Percentiles rank a stretch among this genome's conserved stretches.
phyloP scores from a whole-genome alignment of 2,888 invertebrate genomes.

The Campaea margaritaria region DNA sequence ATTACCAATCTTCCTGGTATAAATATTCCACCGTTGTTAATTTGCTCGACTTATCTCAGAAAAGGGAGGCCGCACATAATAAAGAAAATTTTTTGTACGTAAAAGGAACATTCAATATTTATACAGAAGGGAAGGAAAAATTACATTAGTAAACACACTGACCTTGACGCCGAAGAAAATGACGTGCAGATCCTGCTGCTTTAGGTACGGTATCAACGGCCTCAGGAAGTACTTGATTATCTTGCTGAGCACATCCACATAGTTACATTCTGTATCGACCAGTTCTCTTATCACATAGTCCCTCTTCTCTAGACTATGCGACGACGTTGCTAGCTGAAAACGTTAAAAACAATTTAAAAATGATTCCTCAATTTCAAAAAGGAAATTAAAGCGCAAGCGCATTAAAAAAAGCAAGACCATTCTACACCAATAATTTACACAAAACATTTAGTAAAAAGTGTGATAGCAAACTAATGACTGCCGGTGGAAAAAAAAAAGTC shows the following conservation, averaged over 20 bases:
- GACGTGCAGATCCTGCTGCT: constrained; percentile 89
- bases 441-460: constrained; percentile 41
- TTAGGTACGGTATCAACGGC: constrained; percentile 89
- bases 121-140: background rate
- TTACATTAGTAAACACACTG: constrained; percentile 47
- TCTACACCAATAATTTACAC: constrained; percentile 47
- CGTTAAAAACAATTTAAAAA: constrained; percentile 17
- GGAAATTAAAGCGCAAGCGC: constrained; percentile 37
- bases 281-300: constrained; percentile 97
- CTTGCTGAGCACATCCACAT: constrained; percentile 96
- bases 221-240: constrained; percentile 92
- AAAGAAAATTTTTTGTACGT: background rate
- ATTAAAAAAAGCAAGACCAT: constrained; percentile 41
- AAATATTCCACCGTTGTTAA: no score
- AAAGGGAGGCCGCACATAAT: no score
- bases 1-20: no score
- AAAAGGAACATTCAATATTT: background rate
- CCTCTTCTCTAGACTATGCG: constrained; percentile 91
- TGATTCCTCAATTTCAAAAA: constrained; percentile 20
- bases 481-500: constrained; percentile 55
- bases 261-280: constrained; percentile 98
- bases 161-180: constrained; percentile 97
- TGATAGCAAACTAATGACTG: constrained; percentile 42
- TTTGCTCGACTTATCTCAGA: no score
- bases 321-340: constrained; percentile 79